phyloP scores from a whole-genome alignment of 2,113 vertebrate genomes.

The Equus quagga region DNA sequence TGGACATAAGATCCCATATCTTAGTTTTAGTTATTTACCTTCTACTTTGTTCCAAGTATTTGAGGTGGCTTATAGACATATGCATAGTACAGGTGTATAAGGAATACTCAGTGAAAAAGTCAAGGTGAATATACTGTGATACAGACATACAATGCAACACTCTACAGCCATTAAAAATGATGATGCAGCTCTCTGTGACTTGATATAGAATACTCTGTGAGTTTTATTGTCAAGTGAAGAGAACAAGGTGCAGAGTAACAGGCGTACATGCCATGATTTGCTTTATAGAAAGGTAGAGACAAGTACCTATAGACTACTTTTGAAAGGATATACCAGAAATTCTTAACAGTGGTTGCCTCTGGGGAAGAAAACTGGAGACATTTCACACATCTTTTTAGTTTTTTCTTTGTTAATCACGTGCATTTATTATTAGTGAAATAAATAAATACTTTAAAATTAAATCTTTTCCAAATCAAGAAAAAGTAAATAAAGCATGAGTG shows the following conservation, averaged over 20 bases:
- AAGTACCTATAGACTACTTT: not conserved
- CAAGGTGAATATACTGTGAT: not conserved
- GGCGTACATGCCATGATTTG: not conserved
- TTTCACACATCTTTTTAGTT: not conserved
- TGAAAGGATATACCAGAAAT: not conserved
- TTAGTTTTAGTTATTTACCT: not conserved
- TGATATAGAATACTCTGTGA: not conserved
- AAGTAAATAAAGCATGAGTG: not conserved
- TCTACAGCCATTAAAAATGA: not conserved
- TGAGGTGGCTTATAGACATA: not conserved
- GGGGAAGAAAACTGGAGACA: not conserved
- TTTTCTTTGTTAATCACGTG: not conserved
- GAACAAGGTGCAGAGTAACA: not conserved
- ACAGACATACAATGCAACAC: not conserved
- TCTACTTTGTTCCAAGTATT: not conserved
- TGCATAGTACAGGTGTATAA: not conserved
- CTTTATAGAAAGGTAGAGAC: not conserved
- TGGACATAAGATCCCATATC: not conserved
- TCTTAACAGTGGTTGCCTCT: slow-evolving; percentile 8
- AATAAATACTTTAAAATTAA: not conserved
- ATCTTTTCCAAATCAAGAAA: not conserved
- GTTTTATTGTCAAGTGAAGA: not conserved
- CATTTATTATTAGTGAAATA: not conserved
- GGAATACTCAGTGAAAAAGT: slow-evolving; percentile 7
- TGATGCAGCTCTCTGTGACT: not conserved